Percentiles rank a stretch among this genome's conserved stretches.
Evolutionary conservation across 53 echinoderm and acorn worm genomes (phyloP).

Genomic region (Paelopatides confundens): DNA sequence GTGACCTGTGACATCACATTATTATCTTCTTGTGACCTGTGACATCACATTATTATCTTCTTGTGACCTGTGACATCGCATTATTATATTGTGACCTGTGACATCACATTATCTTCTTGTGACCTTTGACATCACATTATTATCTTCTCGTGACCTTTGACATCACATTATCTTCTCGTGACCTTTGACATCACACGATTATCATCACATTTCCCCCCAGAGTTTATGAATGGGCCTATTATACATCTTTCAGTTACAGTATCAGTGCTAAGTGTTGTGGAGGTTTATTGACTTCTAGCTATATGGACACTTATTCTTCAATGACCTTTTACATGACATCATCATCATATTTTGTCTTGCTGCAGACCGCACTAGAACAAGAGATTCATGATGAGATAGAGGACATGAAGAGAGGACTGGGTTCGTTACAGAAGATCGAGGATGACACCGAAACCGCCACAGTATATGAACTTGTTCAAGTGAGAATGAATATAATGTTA

Average conservation of each 20-base stretch:
- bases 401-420: constrained; percentile 82
- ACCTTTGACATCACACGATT: too few relatives aligned
- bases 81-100: too few relatives aligned
- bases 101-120: neutral
- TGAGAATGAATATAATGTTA: constrained; percentile 26
- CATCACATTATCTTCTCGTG: too few relatives aligned
- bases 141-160: neutral
- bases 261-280: too few relatives aligned
- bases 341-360: neutral
- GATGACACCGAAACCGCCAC: constrained; percentile 80
- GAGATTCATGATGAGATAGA: constrained; percentile 90
- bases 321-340: too few relatives aligned
- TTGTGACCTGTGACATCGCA: neutral
- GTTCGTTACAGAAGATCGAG: constrained; percentile 54
- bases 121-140: neutral
- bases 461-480: constrained; percentile 94
- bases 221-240: too few relatives aligned
- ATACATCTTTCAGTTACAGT: too few relatives aligned
- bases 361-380: constrained; percentile 74
- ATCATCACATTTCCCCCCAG: too few relatives aligned
- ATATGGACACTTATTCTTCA: too few relatives aligned
- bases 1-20: neutral
- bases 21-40: neutral
- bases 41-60: neutral
- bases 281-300: too few relatives aligned